Conservation (phyloP, 2,113 vertebrate species). For the Trematocara variabile region DNA sequence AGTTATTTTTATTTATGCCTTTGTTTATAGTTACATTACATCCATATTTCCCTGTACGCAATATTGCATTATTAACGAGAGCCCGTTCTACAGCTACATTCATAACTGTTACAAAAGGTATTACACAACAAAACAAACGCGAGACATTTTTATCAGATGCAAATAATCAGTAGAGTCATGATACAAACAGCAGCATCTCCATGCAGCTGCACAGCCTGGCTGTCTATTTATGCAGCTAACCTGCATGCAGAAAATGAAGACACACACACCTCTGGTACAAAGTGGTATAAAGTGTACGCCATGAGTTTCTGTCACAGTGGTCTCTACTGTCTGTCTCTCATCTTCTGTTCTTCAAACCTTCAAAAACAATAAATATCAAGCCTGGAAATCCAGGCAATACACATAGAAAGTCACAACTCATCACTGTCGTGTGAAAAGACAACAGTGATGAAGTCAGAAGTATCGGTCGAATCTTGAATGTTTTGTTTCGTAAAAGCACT, state of each 20-base stretch:
- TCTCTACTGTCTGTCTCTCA: background rate
- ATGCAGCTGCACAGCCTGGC: background rate
- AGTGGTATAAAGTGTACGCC: background rate
- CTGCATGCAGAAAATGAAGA: background rate
- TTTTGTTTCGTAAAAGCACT: background rate
- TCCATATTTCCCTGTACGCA: background rate
- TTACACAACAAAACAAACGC: background rate
- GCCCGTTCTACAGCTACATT: background rate
- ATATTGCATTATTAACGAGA: background rate
- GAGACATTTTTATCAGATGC: background rate
- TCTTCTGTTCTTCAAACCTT: background rate
- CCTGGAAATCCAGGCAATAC: background rate
- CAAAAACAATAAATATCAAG: background rate
- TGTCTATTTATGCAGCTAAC: background rate
- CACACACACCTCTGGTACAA: background rate
- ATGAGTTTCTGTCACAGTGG: background rate
- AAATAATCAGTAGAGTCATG: background rate
- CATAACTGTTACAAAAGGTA: background rate
- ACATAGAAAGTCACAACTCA: background rate
- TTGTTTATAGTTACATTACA: background rate
- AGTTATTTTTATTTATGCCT: background rate
- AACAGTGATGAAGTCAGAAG: background rate
- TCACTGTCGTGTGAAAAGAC: background rate
- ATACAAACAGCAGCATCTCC: background rate
- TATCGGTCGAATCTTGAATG: background rate